Evolutionary conservation across 1,140 invertebrate genomes (phyloP).

Genomic region (Hyles euphorbiae): DNA sequence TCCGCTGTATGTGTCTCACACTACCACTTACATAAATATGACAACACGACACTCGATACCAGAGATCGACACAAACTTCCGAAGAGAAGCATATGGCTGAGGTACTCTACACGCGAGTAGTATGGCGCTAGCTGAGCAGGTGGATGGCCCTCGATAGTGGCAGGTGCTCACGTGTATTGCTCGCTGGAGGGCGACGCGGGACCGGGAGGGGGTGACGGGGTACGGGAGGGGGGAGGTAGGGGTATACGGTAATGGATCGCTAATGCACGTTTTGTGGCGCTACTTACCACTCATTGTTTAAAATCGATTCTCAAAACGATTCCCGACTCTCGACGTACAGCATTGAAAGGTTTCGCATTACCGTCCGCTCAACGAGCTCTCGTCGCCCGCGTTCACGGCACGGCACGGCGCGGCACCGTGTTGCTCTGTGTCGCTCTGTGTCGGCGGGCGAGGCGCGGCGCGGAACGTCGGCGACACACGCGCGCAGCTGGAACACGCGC

Average conservation of each 20-base stretch:
- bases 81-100: no score
- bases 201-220: no score
- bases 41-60: no score
- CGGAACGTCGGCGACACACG: background rate
- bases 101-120: no score
- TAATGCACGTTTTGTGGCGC: background rate
- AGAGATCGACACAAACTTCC: no score
- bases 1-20: background rate
- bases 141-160: no score
- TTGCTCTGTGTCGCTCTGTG: background rate
- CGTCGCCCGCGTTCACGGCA: background rate
- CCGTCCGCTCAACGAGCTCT: background rate
- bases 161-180: no score
- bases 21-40: background rate
- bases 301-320: background rate
- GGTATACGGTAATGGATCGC: background rate
- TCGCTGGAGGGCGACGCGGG: no score
- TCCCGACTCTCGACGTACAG: background rate
- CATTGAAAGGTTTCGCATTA: background rate
- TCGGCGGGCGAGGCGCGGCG: background rate
- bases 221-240: background rate
- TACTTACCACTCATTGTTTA: constrained; percentile 1
- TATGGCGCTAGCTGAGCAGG: no score
- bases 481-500: background rate
- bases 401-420: background rate